These are phyloP conservation scores for Tichodroma muraria DNA, from an alignment of 2,113 vertebrate genomes.

Conservation along the genomic window DNA sequence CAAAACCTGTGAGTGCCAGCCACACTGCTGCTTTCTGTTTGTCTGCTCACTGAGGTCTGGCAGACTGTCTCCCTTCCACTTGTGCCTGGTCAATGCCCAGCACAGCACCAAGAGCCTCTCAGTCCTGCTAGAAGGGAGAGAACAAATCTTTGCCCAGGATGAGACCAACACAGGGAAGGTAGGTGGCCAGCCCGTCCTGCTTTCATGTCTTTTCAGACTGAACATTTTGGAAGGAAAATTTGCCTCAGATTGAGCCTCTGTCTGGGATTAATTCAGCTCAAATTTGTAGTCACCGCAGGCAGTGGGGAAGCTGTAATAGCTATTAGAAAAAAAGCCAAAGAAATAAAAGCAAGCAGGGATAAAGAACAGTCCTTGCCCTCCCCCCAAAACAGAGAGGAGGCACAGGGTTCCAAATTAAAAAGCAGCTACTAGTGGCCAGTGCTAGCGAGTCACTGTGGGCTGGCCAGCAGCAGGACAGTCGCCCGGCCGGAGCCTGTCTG, in stretches of 20 bases:
- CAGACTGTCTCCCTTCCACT: background rate
- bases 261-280: conserved; percentile 56
- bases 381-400: background rate
- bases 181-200: background rate
- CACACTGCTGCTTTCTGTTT: conserved; percentile 9
- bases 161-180: background rate
- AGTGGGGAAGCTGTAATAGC: conserved; percentile 37
- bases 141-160: background rate
- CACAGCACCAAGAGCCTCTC: background rate
- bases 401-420: background rate
- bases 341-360: conserved; percentile 34
- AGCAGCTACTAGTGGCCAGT: background rate
- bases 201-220: conserved; percentile 6
- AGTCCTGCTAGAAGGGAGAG: background rate
- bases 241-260: conserved; percentile 16
- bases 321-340: conserved; percentile 35
- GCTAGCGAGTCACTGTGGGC: background rate
- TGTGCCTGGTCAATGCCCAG: background rate
- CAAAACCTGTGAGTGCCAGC: background rate
- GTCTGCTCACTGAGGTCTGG: conserved; percentile 31
- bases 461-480: background rate
- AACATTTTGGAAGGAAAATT: conserved; percentile 17
- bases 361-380: background rate
- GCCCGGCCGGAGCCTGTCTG: background rate
- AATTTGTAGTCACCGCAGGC: conserved; percentile 36